Evolutionary conservation across 2,797 vertebrate species (phyloP), one percentile per base, ranked within the genome.

Genomic region (Sandelia bainsii): DNA sequence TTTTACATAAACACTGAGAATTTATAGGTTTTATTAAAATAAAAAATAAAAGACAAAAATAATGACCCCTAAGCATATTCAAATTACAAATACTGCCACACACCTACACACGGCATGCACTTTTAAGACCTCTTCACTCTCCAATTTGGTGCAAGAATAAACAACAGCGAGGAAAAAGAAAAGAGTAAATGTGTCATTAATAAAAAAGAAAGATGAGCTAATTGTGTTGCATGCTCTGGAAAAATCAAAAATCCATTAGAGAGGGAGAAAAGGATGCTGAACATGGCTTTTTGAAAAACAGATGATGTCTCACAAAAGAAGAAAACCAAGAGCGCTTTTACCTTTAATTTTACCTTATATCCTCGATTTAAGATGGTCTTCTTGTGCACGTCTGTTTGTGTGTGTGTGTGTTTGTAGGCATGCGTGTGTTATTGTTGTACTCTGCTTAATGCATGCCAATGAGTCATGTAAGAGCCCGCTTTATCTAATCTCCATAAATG

Each of bases 161-260:
- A 92, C 89, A 85, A 86, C 88, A 84, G 80, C 60, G 42, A 48
- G 80, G 72, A 69, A 14, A 84, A 92, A 95, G 95, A 95, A 95
- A 95, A 95, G 89, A 93, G 88, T 94, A 91, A 93, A 95, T 96
- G 94, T 95, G 95, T 96, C 92, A 92, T 94, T 96, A 95, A 96
- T 95, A 85, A 88, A 91, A 88, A 96, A 97, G 96, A 94, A 96
- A 96, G 94, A 96, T 92, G 93, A 95, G 94, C 91, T 97, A 97
- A 98, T 97, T 97, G 95, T 96, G 89, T 86, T 83, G 89, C 89
- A 91, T 90, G 92, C 89, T 87, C 85, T 81, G 86, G 82, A 92
- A 96, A 96, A 97, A 97, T 96, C 95, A 97, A 96, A 94, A 97
- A 97, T 96, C 97, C 96, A 98, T 98, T 98, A 98, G 92, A 93